Base-by-base conservation (phyloP, 2,797 vertebrate genomes). In the Notoglanidium macrostoma region DNA sequence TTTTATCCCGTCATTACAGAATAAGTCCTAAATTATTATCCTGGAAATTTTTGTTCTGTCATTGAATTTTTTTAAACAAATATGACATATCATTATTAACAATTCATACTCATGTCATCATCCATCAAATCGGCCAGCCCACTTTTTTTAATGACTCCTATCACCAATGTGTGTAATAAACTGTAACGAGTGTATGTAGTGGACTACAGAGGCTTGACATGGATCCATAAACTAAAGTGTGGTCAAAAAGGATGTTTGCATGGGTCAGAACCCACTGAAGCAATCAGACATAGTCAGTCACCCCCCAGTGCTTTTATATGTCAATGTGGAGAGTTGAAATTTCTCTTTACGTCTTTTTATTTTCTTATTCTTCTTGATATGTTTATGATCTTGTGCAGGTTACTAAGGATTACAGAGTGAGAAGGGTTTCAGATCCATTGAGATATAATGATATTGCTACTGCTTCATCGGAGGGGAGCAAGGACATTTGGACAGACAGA, bases 401-500 rank as follows among this genome's bases (percentile, higher is more conserved):
- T 93, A 94, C 95, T 95, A 95, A 96, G 96, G 96, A 96, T 96
- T 96, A 95, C 96, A 95, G 95, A 92, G 95, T 96, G 95, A 94
- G 93, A 93, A 95, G 94, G 94, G 95, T 95, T 95, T 96, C 96
- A 95, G 95, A 94, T 95, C 96, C 96, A 92, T 95, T 96, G 95
- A 96, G 95, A 94, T 96, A 95, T 96, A 96, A 95, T 96, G 95
- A 96, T 94, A 95, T 96, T 94, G 94, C 95, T 93, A 93, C 95
- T 94, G 93, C 95, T 94, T 95, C 95, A 94, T 94, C 95, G 95
- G 95, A 96, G 94, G 95, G 94, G 92, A 95, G 94, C 93, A 95
- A 95, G 94, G 95, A 96, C 95, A 96, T 96, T 93, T 96, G 96
- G 96, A 95, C 95, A 95, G 96, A 96, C 92, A 95, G 95, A 95